Percentiles rank a stretch among this genome's conserved stretches.
These are phyloP conservation scores for Metaphire vulgaris DNA, from an alignment of 1,140 invertebrate species.

Conservation along the genomic window DNA sequence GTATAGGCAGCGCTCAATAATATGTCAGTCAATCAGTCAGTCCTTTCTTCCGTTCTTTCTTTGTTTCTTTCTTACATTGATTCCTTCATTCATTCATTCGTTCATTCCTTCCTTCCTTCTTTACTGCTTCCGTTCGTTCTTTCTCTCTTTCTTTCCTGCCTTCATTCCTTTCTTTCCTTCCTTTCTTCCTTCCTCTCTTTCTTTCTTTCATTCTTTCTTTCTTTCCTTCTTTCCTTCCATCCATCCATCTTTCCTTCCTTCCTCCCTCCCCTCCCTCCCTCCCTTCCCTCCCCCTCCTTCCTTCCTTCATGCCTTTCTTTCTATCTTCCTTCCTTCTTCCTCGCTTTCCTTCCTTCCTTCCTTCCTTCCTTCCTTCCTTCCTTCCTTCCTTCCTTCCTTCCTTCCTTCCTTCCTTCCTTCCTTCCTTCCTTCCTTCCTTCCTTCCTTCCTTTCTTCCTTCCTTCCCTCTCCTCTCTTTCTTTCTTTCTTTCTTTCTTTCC, in stretches of 20 bases:
- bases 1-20: too few relatives aligned
- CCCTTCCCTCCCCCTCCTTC: background rate
- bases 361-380: conserved; percentile 5
- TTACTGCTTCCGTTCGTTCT: too few relatives aligned
- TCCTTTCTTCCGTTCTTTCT: too few relatives aligned
- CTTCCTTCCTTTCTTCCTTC: conserved; percentile 11
- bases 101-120: too few relatives aligned
- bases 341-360: conserved; percentile 19
- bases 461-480: conserved; percentile 19
- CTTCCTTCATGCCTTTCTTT: conserved; percentile 18
- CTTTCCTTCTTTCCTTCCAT: background rate
- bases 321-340: conserved; percentile 16
- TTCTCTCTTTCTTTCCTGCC: too few relatives aligned
- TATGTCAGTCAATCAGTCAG: too few relatives aligned
- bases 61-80: too few relatives aligned
- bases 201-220: background rate
- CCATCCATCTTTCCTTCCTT: background rate
- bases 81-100: too few relatives aligned
- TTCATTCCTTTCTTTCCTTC: too few relatives aligned
- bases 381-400: conserved; percentile 8
- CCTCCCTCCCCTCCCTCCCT: background rate
- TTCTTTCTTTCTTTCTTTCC: conserved; percentile 12
- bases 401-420: background rate
- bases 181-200: background rate
- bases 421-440: conserved; percentile 14